These are phyloP conservation scores for Tyrannus savana DNA, from an alignment of 2,113 vertebrate genomes.

Conservation along the genomic window DNA sequence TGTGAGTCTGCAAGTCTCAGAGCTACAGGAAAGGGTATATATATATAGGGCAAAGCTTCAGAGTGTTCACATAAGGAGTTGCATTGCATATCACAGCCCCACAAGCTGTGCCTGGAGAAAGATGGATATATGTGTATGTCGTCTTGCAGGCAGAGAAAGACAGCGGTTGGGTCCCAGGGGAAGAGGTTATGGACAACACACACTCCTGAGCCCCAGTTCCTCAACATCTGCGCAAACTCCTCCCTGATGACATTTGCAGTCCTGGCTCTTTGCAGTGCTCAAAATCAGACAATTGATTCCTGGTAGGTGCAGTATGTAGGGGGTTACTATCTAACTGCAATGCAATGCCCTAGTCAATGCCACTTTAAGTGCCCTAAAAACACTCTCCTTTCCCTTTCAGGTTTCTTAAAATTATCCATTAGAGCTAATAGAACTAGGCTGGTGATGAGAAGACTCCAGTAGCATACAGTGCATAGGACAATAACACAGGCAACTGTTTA, in stretches of 20 bases:
- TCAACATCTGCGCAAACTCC: rapidly evolving
- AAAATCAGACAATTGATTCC: background rate
- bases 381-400: background rate
- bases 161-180: background rate
- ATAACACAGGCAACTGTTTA: background rate
- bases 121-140: background rate
- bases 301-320: background rate
- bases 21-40: background rate
- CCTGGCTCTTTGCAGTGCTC: background rate
- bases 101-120: background rate
- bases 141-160: background rate
- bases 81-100: background rate
- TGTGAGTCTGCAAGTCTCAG: background rate
- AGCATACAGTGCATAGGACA: background rate
- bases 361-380: background rate
- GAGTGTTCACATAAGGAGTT: background rate
- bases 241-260: rapidly evolving
- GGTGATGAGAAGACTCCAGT: background rate
- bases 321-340: background rate
- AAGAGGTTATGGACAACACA: background rate
- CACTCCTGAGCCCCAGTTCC: background rate
- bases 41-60: background rate
- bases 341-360: background rate
- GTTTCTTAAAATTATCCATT: background rate
- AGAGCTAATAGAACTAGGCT: background rate